Percentiles rank a stretch among this genome's conserved stretches.
Evolutionary conservation across 1,140 invertebrate genomes (phyloP).

Genomic region (Heterodera carotae): DNA sequence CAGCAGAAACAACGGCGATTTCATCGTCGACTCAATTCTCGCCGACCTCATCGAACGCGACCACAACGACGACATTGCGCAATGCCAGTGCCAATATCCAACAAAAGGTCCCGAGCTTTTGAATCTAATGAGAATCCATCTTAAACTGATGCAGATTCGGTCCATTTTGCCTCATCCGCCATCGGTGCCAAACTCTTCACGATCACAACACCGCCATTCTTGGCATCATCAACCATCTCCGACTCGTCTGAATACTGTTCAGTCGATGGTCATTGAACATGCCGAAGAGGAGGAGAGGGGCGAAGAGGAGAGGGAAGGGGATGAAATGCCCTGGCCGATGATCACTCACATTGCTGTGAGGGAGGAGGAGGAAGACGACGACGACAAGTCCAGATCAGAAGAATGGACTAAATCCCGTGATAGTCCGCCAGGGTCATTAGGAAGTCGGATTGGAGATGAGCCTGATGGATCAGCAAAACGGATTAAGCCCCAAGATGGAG

Average conservation of each 20-base stretch:
- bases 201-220: neutral
- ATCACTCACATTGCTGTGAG: constrained; percentile 21
- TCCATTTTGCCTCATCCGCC: neutral
- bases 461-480: neutral
- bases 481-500: neutral
- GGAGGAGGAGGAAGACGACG: neutral
- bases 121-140: no score
- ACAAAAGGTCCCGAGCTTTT: neutral
- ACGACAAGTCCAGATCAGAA: neutral
- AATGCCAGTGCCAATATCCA: neutral
- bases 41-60: neutral
- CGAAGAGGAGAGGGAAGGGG: neutral
- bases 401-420: neutral
- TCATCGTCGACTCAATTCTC: constrained; percentile 3
- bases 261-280: neutral
- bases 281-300: neutral
- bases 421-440: neutral
- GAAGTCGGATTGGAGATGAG: neutral
- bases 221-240: neutral
- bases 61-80: neutral
- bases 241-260: neutral
- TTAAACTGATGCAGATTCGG: neutral
- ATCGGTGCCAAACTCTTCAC: neutral
- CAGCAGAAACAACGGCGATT: neutral
- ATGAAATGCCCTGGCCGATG: neutral